Percentiles rank a stretch among this genome's conserved stretches.
These are phyloP conservation scores for Eira barbara DNA, from an alignment of 2,113 vertebrate species.

Conservation along the genomic window DNA sequence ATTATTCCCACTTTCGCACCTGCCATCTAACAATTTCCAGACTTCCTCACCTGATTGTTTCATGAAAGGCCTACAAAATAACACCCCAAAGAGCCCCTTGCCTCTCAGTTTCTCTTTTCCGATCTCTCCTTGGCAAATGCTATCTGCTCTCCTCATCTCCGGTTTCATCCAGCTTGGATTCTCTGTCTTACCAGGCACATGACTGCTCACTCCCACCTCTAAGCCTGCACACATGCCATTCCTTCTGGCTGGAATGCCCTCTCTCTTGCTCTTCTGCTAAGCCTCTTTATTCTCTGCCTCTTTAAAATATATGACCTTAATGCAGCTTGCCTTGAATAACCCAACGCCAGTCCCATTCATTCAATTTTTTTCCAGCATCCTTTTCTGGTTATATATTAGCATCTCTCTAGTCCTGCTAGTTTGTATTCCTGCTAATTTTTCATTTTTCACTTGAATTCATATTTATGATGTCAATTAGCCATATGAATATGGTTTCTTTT, in stretches of 20 bases:
- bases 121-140: neutral
- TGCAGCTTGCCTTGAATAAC: neutral
- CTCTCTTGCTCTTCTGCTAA: neutral
- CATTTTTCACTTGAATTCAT: slow-evolving; percentile 14
- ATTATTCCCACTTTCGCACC: neutral
- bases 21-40: neutral
- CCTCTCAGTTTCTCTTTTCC: neutral
- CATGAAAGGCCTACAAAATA: neutral
- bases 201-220: slow-evolving; percentile 16
- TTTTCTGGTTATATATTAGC: neutral
- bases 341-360: neutral
- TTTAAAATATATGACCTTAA: neutral
- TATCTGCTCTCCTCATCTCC: slow-evolving; percentile 25
- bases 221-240: slow-evolving; percentile 33
- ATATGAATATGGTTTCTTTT: neutral
- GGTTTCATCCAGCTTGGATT: slow-evolving; percentile 12
- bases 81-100: neutral
- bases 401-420: neutral
- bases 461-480: neutral
- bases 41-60: neutral
- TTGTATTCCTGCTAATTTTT: neutral
- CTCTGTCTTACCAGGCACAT: slow-evolving; percentile 19
- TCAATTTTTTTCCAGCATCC: neutral
- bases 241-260: slow-evolving; percentile 29
- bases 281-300: neutral